phyloP scores from a whole-genome alignment of 1,140 invertebrate genomes.

The Zaprionus lachaisei region DNA sequence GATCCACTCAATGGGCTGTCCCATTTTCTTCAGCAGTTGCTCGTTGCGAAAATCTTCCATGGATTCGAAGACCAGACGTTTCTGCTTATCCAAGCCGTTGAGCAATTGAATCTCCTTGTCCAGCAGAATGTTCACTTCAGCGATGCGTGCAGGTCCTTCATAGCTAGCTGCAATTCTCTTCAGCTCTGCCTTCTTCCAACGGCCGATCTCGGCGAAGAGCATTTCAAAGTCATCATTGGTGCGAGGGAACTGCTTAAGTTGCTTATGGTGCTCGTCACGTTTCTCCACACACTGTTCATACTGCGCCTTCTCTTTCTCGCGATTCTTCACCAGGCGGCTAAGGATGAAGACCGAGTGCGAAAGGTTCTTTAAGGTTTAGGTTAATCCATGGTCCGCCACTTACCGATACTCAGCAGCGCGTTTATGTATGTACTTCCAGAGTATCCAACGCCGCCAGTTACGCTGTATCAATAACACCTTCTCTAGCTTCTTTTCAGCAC shows the following conservation, averaged over 20 bases:
- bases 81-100: slow-evolving; percentile 86
- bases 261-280: slow-evolving; percentile 80
- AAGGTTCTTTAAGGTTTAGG: background rate
- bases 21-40: slow-evolving; percentile 85
- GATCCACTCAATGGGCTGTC: slow-evolving; percentile 86
- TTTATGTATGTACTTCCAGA: slow-evolving; percentile 76
- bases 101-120: slow-evolving; percentile 87
- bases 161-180: slow-evolving; percentile 85
- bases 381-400: slow-evolving; percentile 47
- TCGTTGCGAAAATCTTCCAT: slow-evolving; percentile 85
- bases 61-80: slow-evolving; percentile 61
- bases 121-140: slow-evolving; percentile 86
- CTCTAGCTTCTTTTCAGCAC: slow-evolving; percentile 60
- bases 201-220: slow-evolving; percentile 86
- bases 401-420: slow-evolving; percentile 83
- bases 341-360: background rate
- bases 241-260: slow-evolving; percentile 86
- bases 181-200: slow-evolving; percentile 86
- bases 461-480: slow-evolving; percentile 81
- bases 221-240: slow-evolving; percentile 86
- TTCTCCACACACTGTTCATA: slow-evolving; percentile 65
- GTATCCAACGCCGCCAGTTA: slow-evolving; percentile 74
- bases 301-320: slow-evolving; percentile 53
- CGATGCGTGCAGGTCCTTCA: slow-evolving; percentile 85
- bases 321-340: slow-evolving; percentile 70